Evolutionary conservation across 2,888 invertebrate species (phyloP).

Genomic region (Lycocerus yunnanus): DNA sequence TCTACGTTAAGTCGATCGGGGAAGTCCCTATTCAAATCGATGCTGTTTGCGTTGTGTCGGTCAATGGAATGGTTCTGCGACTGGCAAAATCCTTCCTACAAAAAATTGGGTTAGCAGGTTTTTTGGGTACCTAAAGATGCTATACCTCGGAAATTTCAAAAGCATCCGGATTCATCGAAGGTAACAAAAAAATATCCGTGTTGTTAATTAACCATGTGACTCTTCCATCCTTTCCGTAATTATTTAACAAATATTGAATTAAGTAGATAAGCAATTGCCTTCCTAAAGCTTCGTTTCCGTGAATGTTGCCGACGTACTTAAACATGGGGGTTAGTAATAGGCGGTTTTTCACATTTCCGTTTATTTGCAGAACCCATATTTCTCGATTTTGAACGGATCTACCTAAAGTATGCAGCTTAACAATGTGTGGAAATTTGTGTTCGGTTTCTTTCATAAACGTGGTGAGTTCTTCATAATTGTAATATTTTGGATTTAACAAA

Average conservation of each 20-base stretch:
- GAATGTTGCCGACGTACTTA: constrained; percentile 95
- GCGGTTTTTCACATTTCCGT: constrained; percentile 65
- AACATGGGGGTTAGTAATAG: constrained; percentile 81
- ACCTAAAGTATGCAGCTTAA: constrained; percentile 77
- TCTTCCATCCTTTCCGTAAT: constrained; percentile 71
- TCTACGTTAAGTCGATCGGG: constrained; percentile 78
- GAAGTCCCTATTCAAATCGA: constrained; percentile 91
- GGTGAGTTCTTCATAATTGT: constrained; percentile 72
- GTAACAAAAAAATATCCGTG: constrained; percentile 94
- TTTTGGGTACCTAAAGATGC: constrained; percentile 3
- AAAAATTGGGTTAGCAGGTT: constrained; percentile 29
- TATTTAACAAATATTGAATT: constrained; percentile 79
- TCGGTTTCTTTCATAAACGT: constrained; percentile 66
- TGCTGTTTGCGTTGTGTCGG: constrained; percentile 76
- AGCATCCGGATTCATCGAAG: constrained; percentile 98
- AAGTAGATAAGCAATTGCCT: constrained; percentile 82
- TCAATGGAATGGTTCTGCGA: constrained; percentile 71
- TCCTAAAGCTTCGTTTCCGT: constrained; percentile 92
- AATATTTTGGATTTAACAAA: constrained; percentile 65
- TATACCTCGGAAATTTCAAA: constrained; percentile 81
- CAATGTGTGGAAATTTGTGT: constrained; percentile 69
- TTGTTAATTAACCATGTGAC: constrained; percentile 79
- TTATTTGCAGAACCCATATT: constrained; percentile 81
- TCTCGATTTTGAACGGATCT: constrained; percentile 81
- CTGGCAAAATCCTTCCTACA: constrained; percentile 79